Percentiles rank a stretch among this genome's conserved stretches.
These are phyloP conservation scores for Porites rus DNA, from an alignment of 92 coral and sea anemone genomes.

Conservation along the genomic window DNA sequence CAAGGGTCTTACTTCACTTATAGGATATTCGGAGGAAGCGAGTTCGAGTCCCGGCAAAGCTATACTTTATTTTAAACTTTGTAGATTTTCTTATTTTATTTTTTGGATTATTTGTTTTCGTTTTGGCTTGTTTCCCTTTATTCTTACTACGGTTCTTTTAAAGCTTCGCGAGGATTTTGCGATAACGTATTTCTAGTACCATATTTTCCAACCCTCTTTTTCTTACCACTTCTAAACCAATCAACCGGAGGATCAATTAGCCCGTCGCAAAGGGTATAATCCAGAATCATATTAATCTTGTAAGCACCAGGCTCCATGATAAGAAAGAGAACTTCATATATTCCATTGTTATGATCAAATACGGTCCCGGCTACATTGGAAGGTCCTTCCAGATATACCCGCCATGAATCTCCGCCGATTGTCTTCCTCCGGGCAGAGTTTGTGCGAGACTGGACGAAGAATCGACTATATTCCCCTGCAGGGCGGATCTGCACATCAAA, in stretches of 20 bases:
- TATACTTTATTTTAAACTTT: too few species aligned
- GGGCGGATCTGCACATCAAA: constrained; percentile 52
- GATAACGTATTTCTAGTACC: too few species aligned
- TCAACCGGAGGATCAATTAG: constrained; percentile 80
- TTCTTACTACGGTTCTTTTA: too few species aligned
- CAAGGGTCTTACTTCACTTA: too few species aligned
- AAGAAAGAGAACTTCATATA: constrained; percentile 78
- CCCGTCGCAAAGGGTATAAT: constrained; percentile 81
- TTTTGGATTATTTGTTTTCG: too few species aligned
- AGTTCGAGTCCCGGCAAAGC: too few species aligned
- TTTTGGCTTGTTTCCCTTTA: too few species aligned
- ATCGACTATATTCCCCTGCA: constrained; percentile 77
- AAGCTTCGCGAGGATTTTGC: too few species aligned
- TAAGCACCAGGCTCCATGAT: constrained; percentile 77
- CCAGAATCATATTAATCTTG: constrained; percentile 61
- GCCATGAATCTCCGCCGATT: constrained; percentile 85
- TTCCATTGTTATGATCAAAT: constrained; percentile 77
- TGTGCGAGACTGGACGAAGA: constrained; percentile 75
- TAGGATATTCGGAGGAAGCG: too few species aligned
- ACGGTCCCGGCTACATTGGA: constrained; percentile 76
- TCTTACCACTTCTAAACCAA: constrained; percentile 73
- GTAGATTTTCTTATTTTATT: too few species aligned
- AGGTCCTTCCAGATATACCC: constrained; percentile 65
- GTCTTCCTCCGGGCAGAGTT: constrained; percentile 38
- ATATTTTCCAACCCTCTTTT: not conserved